Evolutionary conservation across 2,797 vertebrate species (phyloP).

Genomic region (Aphelocoma californica): DNA sequence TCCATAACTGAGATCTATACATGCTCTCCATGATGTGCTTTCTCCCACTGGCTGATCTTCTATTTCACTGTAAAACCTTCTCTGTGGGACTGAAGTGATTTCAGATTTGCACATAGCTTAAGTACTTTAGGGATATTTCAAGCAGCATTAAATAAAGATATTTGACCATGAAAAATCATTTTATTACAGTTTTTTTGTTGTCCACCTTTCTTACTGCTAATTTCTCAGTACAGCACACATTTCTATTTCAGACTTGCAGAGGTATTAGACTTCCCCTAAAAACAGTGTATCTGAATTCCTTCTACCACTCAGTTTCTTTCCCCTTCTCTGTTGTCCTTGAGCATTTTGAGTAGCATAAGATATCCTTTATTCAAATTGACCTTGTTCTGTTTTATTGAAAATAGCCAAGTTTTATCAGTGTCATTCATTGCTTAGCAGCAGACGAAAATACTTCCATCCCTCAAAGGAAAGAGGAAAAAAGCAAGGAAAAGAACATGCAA

Average conservation of each 20-base stretch:
- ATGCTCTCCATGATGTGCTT: not conserved
- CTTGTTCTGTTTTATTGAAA: constrained; percentile 28
- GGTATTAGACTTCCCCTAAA: constrained; percentile 48
- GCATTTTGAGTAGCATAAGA: not conserved
- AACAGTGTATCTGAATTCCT: not conserved
- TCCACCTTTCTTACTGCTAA: constrained; percentile 37
- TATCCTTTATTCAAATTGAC: constrained; percentile 6
- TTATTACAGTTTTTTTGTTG: constrained; percentile 33
- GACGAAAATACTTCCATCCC: not conserved
- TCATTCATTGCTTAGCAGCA: not conserved
- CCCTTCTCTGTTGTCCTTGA: not conserved
- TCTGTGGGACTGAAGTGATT: not conserved
- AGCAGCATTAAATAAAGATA: constrained; percentile 29
- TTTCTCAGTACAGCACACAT: constrained; percentile 55
- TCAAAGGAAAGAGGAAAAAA: not conserved
- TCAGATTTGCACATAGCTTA: not conserved
- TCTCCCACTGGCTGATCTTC: not conserved
- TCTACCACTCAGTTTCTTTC: not conserved
- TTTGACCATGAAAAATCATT: constrained; percentile 61
- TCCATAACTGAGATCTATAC: not conserved
- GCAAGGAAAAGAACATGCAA: not conserved
- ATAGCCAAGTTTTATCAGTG: not conserved
- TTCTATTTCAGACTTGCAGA: constrained; percentile 66
- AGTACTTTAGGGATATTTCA: not conserved
- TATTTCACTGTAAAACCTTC: not conserved